phyloP scores from a whole-genome alignment of 2,888 invertebrate species.

The Ethmia dodecea region DNA sequence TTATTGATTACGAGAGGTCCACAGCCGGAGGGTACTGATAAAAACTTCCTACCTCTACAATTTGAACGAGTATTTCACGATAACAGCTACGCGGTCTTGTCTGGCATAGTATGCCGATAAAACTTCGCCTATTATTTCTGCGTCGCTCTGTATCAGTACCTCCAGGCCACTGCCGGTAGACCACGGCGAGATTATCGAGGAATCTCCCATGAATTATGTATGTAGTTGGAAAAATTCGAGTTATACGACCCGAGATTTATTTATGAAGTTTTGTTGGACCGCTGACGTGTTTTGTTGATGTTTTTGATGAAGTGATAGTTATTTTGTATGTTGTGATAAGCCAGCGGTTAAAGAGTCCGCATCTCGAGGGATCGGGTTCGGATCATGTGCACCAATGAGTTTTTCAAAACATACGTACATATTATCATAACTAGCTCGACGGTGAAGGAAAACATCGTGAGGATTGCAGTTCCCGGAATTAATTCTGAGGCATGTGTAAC shows the following conservation, averaged over 20 bases:
- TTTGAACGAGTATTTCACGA: conserved; percentile 53
- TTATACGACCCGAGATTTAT: conserved; percentile 7
- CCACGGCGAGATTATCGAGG: conserved; percentile 40
- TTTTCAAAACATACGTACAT: too few species aligned
- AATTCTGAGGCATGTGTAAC: too few species aligned
- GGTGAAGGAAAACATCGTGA: too few species aligned
- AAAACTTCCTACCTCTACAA: conserved; percentile 57
- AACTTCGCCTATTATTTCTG: conserved; percentile 64
- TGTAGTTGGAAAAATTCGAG: conserved; percentile 54
- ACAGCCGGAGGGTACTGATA: conserved; percentile 49
- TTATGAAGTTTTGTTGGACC: conserved; percentile 1
- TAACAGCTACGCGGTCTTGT: conserved; percentile 43
- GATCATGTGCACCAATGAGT: too few species aligned
- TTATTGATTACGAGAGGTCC: conserved; percentile 47
- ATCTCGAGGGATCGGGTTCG: too few species aligned
- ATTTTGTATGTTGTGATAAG: too few species aligned
- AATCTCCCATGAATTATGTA: conserved; percentile 60
- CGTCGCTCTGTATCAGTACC: conserved; percentile 27
- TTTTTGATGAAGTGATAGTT: not conserved
- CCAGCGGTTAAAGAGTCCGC: too few species aligned
- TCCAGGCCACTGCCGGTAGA: conserved; percentile 25
- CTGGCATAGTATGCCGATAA: conserved; percentile 43
- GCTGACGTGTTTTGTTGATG: not conserved
- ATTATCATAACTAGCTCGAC: too few species aligned
- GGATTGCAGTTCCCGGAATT: too few species aligned